Conservation (phyloP, 2,113 vertebrate species). For the Hemiscyllium ocellatum region DNA sequence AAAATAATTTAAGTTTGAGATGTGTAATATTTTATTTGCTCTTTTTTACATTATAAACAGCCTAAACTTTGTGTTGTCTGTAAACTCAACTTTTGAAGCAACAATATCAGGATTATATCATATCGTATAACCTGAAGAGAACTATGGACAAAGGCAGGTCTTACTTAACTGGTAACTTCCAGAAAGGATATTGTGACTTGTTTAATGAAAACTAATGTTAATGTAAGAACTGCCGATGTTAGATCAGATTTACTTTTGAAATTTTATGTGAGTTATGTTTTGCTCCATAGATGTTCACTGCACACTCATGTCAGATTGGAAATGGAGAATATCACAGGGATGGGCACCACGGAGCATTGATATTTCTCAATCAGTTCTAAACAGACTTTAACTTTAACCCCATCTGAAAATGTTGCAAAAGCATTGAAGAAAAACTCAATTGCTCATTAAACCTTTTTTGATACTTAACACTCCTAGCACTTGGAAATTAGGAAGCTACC, state of each 20-base stretch:
- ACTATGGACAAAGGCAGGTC: not conserved
- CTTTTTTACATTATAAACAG: not conserved
- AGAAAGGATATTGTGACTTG: not conserved
- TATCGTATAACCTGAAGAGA: not conserved
- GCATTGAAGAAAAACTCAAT: not conserved
- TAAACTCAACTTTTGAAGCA: not conserved
- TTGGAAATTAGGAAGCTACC: not conserved
- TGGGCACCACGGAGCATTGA: not conserved
- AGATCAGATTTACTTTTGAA: not conserved
- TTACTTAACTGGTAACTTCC: not conserved
- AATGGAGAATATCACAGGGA: not conserved
- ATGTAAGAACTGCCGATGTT: not conserved
- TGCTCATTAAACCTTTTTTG: not conserved
- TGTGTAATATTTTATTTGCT: not conserved
- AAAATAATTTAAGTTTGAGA: not conserved
- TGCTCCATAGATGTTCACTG: not conserved
- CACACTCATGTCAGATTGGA: not conserved
- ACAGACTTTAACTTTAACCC: not conserved
- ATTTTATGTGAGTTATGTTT: not conserved
- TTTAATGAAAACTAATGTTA: not conserved
- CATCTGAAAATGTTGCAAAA: not conserved
- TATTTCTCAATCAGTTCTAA: slow-evolving; percentile 9
- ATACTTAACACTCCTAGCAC: not conserved
- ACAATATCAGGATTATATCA: not conserved
- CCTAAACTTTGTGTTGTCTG: not conserved